Evolutionary conservation across 2,113 vertebrate genomes (phyloP).

Genomic region (Melanerpes aurifrons): DNA sequence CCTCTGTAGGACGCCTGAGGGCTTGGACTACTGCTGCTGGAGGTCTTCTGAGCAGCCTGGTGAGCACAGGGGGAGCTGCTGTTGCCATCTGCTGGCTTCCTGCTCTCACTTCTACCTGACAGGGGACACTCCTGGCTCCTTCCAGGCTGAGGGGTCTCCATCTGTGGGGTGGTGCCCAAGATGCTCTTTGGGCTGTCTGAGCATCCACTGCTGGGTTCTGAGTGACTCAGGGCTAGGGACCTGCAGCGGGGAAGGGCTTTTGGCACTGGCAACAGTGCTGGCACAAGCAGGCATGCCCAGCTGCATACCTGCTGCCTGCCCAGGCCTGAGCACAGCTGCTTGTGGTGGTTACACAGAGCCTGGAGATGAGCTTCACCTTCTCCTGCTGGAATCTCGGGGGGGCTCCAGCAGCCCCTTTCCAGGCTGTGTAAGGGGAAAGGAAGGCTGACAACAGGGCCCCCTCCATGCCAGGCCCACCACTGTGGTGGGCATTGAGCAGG

Average conservation of each 20-base stretch:
- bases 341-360: fast-evolving
- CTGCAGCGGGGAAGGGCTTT: not conserved
- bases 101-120: fast-evolving
- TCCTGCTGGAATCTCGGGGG: not conserved
- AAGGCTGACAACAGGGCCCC: not conserved
- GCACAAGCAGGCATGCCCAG: not conserved
- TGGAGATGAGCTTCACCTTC: not conserved
- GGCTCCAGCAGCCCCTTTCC: not conserved
- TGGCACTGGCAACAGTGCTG: not conserved
- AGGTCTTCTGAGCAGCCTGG: not conserved
- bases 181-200: fast-evolving
- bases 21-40: not conserved
- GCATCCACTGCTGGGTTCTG: not conserved
- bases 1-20: fast-evolving
- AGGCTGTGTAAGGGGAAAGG: not conserved
- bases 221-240: not conserved
- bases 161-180: not conserved
- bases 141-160: not conserved
- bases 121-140: not conserved
- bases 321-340: not conserved
- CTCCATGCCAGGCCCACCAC: not conserved
- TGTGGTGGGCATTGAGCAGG: too few relatives aligned
- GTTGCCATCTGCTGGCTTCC: slow-evolving; percentile 59
- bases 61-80: fast-evolving
- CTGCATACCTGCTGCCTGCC: slow-evolving; percentile 27